phyloP scores from a whole-genome alignment of 2,888 invertebrate species.

The Oscheius myriophilus region DNA sequence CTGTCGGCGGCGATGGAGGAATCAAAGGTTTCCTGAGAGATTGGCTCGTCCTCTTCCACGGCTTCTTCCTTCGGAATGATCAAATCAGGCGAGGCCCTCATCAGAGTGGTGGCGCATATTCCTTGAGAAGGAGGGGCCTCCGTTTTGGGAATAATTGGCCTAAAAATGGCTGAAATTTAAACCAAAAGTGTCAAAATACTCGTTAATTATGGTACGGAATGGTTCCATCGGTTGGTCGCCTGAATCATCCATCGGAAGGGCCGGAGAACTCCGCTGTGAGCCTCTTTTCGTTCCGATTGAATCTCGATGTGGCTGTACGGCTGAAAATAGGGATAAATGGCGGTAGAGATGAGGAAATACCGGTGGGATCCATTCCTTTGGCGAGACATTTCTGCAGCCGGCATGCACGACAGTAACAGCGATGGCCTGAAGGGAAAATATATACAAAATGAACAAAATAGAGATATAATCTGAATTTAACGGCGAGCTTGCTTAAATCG shows the following conservation, averaged over 20 bases:
- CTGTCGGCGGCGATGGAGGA: no score
- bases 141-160: no score
- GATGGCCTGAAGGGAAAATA: slow-evolving; percentile 28
- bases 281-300: slow-evolving; percentile 34
- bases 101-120: no score
- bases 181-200: no score
- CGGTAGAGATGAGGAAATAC: slow-evolving; percentile 11
- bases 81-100: neutral
- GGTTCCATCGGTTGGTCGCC: no score
- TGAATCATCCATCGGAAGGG: no score
- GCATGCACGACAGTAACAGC: slow-evolving; percentile 46
- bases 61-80: neutral
- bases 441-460: neutral
- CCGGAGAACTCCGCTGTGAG: neutral
- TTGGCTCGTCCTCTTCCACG: neutral
- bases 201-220: no score
- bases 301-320: slow-evolving; percentile 45
- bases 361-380: slow-evolving; percentile 41
- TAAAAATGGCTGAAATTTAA: no score
- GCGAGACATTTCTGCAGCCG: slow-evolving; percentile 40
- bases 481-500: no score
- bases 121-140: no score
- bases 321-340: slow-evolving; percentile 12
- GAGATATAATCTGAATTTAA: no score
- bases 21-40: no score